Evolutionary conservation across 1,140 invertebrate species (phyloP).

Genomic region (Cydia fagiglandana): DNA sequence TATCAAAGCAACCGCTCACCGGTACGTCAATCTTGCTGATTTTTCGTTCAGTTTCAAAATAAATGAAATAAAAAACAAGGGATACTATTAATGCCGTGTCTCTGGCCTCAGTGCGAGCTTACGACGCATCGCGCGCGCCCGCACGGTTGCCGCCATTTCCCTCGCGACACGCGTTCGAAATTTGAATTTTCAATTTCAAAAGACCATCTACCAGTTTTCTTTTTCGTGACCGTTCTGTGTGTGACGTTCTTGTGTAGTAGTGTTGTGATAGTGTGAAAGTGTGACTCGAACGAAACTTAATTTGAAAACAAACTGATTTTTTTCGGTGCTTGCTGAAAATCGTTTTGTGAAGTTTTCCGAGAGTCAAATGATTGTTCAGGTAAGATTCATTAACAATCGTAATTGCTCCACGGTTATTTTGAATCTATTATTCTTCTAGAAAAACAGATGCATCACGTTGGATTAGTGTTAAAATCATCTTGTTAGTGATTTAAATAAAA

Average conservation of each 20-base stretch:
- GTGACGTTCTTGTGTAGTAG: conserved; percentile 15
- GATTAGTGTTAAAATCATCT: not conserved
- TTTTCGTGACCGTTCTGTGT: conserved; percentile 8
- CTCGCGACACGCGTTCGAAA: conserved; percentile 41
- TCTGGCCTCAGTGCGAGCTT: conserved; percentile 64
- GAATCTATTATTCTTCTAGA: not conserved
- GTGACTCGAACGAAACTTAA: not conserved
- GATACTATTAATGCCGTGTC: conserved; percentile 55
- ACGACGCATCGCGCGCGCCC: conserved; percentile 61
- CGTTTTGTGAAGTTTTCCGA: not conserved
- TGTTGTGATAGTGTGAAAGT: conserved; percentile 25
- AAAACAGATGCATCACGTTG: conserved; percentile 5
- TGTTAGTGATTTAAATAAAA: conserved; percentile 18
- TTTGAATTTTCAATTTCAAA: conserved; percentile 41
- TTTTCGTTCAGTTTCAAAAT: conserved; percentile 71
- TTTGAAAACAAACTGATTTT: not conserved
- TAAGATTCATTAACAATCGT: not conserved
- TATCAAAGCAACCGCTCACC: conserved; percentile 52
- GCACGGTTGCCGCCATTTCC: conserved; percentile 51
- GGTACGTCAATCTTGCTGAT: conserved; percentile 57
- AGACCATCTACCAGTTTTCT: conserved; percentile 31
- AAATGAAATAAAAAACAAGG: conserved; percentile 62
- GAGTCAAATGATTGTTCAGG: conserved; percentile 19
- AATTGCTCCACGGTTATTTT: not conserved
- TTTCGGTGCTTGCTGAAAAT: conserved; percentile 4